Conservation (phyloP, 1,140 invertebrate genomes). For the Zaprionus lachaisei region DNA sequence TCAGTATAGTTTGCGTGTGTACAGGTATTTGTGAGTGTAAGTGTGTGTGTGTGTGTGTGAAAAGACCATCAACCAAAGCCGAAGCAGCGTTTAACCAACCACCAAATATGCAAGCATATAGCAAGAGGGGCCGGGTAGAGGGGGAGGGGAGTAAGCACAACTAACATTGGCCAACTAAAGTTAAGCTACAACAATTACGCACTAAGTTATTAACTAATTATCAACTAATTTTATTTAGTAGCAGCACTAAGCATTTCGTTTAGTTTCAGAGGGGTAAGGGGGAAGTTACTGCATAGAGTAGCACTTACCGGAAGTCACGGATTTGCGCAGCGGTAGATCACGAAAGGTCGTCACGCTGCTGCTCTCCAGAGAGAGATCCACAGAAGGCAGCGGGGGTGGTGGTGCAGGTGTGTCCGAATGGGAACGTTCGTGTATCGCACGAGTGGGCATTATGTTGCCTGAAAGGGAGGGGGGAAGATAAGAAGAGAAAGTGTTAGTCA, state of each 20-base stretch:
- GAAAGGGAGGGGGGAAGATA: neutral
- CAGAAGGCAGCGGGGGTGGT: conserved; percentile 91
- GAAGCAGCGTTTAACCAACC: conserved; percentile 65
- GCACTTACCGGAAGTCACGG: conserved; percentile 90
- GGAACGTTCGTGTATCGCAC: conserved; percentile 92
- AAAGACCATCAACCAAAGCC: conserved; percentile 56
- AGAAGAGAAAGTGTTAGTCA: neutral
- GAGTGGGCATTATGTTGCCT: conserved; percentile 77
- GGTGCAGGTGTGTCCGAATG: conserved; percentile 93
- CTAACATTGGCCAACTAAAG: conserved; percentile 45
- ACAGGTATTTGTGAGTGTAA: conserved; percentile 1
- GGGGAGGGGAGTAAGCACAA: conserved; percentile 50
- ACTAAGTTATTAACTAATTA: conserved; percentile 32
- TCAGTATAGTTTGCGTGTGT: conserved; percentile 32
- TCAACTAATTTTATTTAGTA: conserved; percentile 58
- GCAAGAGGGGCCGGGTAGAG: conserved; percentile 10
- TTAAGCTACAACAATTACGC: conserved; percentile 44
- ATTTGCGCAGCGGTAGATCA: conserved; percentile 94
- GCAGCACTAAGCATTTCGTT: conserved; percentile 55
- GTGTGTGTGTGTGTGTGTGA: conserved; percentile 37
- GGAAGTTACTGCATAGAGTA: neutral
- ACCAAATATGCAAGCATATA: conserved; percentile 69
- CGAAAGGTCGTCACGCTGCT: conserved; percentile 97
- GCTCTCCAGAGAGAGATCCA: conserved; percentile 96
- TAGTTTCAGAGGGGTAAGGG: neutral